Conservation (phyloP, 2,113 vertebrate genomes). For the Azemiops feae region DNA sequence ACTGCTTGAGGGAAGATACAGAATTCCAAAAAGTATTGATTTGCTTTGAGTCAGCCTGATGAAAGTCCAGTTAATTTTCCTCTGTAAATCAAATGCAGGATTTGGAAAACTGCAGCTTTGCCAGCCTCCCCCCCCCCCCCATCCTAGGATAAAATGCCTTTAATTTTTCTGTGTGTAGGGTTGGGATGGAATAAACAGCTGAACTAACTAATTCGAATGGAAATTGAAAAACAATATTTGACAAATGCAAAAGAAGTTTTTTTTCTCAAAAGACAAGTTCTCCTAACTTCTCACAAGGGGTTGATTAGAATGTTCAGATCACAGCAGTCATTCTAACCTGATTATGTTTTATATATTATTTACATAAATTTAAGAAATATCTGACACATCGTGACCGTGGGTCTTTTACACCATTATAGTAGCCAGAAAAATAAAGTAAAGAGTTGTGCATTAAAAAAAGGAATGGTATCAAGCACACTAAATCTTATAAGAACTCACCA, state of each 20-base stretch:
- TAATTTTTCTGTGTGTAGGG: background rate
- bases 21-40: background rate
- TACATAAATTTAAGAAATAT: background rate
- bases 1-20: background rate
- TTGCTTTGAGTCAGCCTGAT: background rate
- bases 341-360: background rate
- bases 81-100: background rate
- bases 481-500: background rate
- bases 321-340: background rate
- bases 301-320: background rate
- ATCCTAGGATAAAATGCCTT: background rate
- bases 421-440: background rate
- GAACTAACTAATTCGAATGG: background rate
- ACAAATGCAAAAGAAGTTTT: background rate
- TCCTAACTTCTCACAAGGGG: background rate
- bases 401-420: background rate
- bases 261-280: background rate
- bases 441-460: background rate
- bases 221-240: background rate
- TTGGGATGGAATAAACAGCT: background rate
- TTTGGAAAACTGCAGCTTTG: background rate
- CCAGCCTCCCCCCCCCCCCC: rapidly evolving
- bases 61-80: background rate
- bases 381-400: background rate
- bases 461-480: background rate